phyloP scores from a whole-genome alignment of 2,888 invertebrate species.

The Rosalia funebris region DNA sequence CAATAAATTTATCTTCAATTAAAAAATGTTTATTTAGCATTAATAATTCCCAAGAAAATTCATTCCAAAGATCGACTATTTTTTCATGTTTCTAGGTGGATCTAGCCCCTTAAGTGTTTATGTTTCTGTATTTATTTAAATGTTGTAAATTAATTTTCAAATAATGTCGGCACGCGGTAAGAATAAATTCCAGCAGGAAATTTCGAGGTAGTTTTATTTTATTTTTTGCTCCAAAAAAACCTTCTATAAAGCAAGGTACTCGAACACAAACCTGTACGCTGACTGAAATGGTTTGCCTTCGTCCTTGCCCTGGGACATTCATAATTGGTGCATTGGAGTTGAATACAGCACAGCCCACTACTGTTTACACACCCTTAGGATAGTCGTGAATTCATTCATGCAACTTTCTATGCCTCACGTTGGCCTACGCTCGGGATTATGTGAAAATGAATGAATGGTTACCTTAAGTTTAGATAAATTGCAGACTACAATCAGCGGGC shows the following conservation, averaged over 20 bases:
- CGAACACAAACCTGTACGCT: slow-evolving; percentile 31
- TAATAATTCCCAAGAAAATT: too few species aligned
- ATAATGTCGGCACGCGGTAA: too few species aligned
- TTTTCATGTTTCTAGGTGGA: too few species aligned
- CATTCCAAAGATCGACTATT: too few species aligned
- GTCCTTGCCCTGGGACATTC: slow-evolving; percentile 49
- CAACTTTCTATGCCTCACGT: slow-evolving; percentile 39
- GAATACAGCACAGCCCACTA: slow-evolving; percentile 28
- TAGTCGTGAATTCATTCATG: slow-evolving; percentile 50
- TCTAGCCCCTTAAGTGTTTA: too few species aligned
- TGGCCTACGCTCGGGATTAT: slow-evolving; percentile 28
- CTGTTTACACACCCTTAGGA: slow-evolving; percentile 51
- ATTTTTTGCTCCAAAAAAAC: slow-evolving; percentile 28
- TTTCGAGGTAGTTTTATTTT: too few species aligned
- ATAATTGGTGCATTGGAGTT: slow-evolving; percentile 41
- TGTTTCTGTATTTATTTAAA: too few species aligned
- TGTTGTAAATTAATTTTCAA: too few species aligned
- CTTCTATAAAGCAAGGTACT: slow-evolving; percentile 36
- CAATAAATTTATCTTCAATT: too few species aligned
- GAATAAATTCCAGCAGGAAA: too few species aligned
- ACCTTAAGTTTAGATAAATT: slow-evolving; percentile 12
- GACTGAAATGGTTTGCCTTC: slow-evolving; percentile 41
- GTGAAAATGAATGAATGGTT: slow-evolving; percentile 23
- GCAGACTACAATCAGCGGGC: too few species aligned
- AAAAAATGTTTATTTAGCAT: too few species aligned